phyloP scores from a whole-genome alignment of 2,888 invertebrate species.

The Drosophila cracens region DNA sequence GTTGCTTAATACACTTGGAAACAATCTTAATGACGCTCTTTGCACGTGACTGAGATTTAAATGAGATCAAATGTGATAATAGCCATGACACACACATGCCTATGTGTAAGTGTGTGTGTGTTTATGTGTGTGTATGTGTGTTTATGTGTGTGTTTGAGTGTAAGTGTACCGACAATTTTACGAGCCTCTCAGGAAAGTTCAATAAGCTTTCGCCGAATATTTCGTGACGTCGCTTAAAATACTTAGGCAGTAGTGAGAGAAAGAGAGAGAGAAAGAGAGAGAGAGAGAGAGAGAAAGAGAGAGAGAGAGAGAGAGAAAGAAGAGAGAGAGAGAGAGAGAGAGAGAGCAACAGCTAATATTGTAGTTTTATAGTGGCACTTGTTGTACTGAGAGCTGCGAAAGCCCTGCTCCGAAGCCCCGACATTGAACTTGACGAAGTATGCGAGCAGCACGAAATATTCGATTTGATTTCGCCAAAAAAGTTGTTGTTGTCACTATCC shows the following conservation, averaged over 20 bases:
- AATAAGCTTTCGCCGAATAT: slow-evolving; percentile 15
- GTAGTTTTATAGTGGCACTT: background rate
- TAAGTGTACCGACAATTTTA: slow-evolving; percentile 13
- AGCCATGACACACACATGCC: background rate
- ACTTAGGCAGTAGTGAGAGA: background rate
- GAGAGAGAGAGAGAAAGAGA: background rate
- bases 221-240: slow-evolving; percentile 9
- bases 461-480: slow-evolving; percentile 12
- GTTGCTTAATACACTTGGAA: too few relatives aligned
- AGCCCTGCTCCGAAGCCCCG: slow-evolving; percentile 15
- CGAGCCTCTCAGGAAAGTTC: slow-evolving; percentile 14
- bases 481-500: background rate
- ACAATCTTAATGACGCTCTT: slow-evolving; percentile 20
- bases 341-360: background rate
- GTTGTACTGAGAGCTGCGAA: slow-evolving; percentile 1
- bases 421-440: slow-evolving; percentile 60
- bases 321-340: background rate
- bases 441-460: slow-evolving; percentile 29
- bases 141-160: background rate
- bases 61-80: slow-evolving; percentile 31
- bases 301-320: background rate
- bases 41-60: slow-evolving; percentile 50
- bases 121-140: background rate
- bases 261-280: background rate
- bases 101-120: background rate